These are phyloP conservation scores for Scaptomyza flava DNA, from an alignment of 2,888 invertebrate genomes.

Conservation along the genomic window DNA sequence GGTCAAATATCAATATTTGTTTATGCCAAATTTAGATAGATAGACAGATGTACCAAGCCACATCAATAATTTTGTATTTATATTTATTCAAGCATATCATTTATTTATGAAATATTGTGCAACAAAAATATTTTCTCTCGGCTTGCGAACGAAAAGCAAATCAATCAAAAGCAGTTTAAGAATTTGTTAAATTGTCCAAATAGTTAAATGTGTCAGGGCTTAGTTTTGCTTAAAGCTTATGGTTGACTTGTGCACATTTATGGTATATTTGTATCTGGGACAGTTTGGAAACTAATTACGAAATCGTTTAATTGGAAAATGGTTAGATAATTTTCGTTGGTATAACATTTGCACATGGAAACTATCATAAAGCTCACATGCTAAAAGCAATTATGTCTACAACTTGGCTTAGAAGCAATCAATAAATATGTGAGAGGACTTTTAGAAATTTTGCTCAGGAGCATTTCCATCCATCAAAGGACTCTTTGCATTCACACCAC, in stretches of 20 bases:
- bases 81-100: no score
- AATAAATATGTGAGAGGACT: constrained; percentile 47
- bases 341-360: constrained; percentile 5
- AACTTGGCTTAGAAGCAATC: constrained; percentile 40
- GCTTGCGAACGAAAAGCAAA: background rate
- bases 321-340: background rate
- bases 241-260: no score
- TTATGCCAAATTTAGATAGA: no score
- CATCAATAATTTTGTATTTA: no score
- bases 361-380: background rate
- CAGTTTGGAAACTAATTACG: constrained; percentile 14
- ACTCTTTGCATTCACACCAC: constrained; percentile 70
- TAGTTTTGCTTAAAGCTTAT: background rate
- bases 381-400: constrained; percentile 7
- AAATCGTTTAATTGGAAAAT: constrained; percentile 1
- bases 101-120: no score
- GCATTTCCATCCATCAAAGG: constrained; percentile 62
- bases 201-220: constrained; percentile 6
- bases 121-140: no score
- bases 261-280: background rate
- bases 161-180: background rate
- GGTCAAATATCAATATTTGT: no score
- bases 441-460: constrained; percentile 14
- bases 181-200: constrained; percentile 2
- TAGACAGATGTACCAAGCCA: no score